Evolutionary conservation across 23 tunicate genomes (phyloP).

Genomic region (Aplidium turbinatum): DNA sequence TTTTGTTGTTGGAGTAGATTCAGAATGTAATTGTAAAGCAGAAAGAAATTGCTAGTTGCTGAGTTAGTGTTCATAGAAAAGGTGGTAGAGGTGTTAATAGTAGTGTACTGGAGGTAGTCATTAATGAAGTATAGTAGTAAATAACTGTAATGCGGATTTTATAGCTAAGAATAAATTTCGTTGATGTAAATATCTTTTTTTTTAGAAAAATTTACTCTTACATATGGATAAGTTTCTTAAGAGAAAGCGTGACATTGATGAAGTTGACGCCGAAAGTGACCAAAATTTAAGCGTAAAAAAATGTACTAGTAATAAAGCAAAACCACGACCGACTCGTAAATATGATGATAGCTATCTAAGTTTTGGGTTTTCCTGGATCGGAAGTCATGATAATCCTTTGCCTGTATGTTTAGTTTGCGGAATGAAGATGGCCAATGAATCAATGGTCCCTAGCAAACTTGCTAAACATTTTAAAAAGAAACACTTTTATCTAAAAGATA

Average conservation of each 20-base stretch:
- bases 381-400: background rate
- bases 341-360: constrained; percentile 4
- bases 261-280: constrained; percentile 3
- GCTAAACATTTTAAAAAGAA: constrained; percentile 9
- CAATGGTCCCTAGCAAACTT: constrained; percentile 20
- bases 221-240: constrained; percentile 2
- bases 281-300: background rate
- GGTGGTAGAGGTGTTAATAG: too few species aligned
- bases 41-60: too few species aligned
- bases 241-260: constrained; percentile 6
- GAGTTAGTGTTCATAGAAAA: too few species aligned
- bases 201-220: constrained; percentile 6
- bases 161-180: background rate
- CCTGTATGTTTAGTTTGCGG: constrained; percentile 17
- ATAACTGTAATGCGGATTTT: too few species aligned
- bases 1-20: too few species aligned
- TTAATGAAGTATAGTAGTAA: too few species aligned
- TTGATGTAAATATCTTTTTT: background rate
- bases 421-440: constrained; percentile 9
- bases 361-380: background rate
- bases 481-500: constrained; percentile 11
- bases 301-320: constrained; percentile 15
- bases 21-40: too few species aligned
- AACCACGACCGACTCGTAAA: constrained; percentile 3
- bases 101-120: too few species aligned